These are phyloP conservation scores for Centruroides sculpturatus DNA, from an alignment of 1,140 invertebrate genomes.

Conservation along the genomic window DNA sequence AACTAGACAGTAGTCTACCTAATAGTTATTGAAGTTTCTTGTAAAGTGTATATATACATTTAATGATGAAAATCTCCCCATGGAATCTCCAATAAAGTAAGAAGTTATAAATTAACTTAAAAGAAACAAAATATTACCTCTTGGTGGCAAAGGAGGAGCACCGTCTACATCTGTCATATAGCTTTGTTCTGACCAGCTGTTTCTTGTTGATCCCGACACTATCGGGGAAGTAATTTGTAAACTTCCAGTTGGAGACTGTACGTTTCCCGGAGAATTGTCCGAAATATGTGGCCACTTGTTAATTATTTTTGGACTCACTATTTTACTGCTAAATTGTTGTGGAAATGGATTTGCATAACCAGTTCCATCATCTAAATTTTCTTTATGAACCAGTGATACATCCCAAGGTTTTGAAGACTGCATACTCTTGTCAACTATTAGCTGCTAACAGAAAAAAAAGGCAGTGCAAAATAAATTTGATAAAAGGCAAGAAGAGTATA, in stretches of 20 bases:
- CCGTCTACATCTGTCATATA: slow-evolving; percentile 26
- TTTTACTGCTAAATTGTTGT: slow-evolving; percentile 34
- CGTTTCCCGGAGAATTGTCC: slow-evolving; percentile 9
- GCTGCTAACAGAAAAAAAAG: not conserved
- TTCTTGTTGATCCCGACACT: slow-evolving; percentile 22
- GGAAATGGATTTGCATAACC: not conserved
- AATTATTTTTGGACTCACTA: slow-evolving; percentile 39
- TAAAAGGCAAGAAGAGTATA: too few relatives aligned
- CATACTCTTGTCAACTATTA: not conserved
- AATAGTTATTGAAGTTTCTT: too few relatives aligned
- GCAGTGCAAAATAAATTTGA: too few relatives aligned
- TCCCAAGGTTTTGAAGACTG: not conserved
- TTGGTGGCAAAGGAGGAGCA: slow-evolving; percentile 43
- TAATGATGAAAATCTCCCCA: too few relatives aligned
- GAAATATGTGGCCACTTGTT: slow-evolving; percentile 27
- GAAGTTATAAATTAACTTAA: too few relatives aligned
- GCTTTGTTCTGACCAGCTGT: slow-evolving; percentile 41
- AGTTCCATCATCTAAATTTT: not conserved
- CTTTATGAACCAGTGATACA: not conserved
- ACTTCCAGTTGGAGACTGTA: slow-evolving; percentile 30
- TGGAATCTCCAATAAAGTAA: too few relatives aligned
- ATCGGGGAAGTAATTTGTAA: slow-evolving; percentile 17
- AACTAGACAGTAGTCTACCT: too few relatives aligned
- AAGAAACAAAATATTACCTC: slow-evolving; percentile 35
- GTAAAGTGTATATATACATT: too few relatives aligned